phyloP scores from a whole-genome alignment of 2,797 vertebrate species.

The Rhabdomys pumilio region DNA sequence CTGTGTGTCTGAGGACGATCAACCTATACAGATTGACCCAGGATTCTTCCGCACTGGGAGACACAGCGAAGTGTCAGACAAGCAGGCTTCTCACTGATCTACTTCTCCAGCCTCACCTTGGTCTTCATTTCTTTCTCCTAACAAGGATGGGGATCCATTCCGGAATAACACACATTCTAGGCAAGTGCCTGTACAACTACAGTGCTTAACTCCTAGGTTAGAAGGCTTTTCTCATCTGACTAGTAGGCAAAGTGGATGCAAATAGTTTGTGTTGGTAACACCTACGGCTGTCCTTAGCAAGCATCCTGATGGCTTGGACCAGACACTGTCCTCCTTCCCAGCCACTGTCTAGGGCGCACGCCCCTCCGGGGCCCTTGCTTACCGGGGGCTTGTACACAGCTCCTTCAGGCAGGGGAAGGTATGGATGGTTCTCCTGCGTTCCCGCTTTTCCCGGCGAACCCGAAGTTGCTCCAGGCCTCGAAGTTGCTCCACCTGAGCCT shows the following conservation, averaged over 20 bases:
- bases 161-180: background rate
- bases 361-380: background rate
- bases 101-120: background rate
- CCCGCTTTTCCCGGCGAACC: conserved; percentile 94
- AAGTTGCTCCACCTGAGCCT: conserved; percentile 95
- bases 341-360: background rate
- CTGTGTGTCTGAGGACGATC: background rate
- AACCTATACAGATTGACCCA: background rate
- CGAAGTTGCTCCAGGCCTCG: conserved; percentile 95
- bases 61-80: background rate
- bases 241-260: background rate
- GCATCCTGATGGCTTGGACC: background rate
- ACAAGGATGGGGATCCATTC: background rate
- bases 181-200: background rate
- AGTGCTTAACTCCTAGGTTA: background rate
- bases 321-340: background rate
- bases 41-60: background rate
- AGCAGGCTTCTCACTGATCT: background rate
- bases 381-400: conserved; percentile 95
- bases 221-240: background rate
- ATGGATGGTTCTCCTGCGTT: conserved; percentile 96
- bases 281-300: background rate
- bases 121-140: background rate
- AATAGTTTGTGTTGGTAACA: fast-evolving
- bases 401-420: conserved; percentile 98